A percentile compares a stretch with the other conserved stretches of the same genome.
phyloP scores from a whole-genome alignment of 2,797 vertebrate species.

The Margarornis squamiger region DNA sequence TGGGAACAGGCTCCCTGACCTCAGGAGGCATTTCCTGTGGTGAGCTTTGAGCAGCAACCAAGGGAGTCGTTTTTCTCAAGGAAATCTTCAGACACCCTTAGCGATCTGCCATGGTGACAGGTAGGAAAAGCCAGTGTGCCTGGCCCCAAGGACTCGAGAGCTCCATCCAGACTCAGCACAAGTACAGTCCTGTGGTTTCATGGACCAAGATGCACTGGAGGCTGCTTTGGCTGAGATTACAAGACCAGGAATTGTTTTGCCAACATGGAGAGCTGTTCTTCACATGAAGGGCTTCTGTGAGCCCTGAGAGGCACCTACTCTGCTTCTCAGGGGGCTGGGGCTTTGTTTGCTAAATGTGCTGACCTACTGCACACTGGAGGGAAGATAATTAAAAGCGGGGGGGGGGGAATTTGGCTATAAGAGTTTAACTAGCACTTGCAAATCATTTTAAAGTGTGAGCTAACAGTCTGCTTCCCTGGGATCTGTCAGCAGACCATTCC shows the following conservation, averaged over 20 bases:
- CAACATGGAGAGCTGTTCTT: background rate
- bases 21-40: background rate
- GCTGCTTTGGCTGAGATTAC: background rate
- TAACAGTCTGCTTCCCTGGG: background rate
- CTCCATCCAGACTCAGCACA: background rate
- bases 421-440: background rate
- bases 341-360: background rate
- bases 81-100: background rate
- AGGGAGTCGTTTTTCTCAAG: background rate
- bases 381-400: background rate
- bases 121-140: background rate
- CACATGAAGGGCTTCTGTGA: background rate
- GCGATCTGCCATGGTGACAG: background rate
- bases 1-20: background rate
- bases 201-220: accelerated
- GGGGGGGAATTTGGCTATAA: background rate
- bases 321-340: background rate
- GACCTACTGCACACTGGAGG: background rate
- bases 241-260: background rate
- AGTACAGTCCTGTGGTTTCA: background rate
- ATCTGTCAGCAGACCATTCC: background rate
- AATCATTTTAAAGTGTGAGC: background rate
- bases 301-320: background rate
- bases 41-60: background rate
- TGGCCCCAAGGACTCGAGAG: accelerated